Evolutionary conservation across 2,797 vertebrate genomes (phyloP).

Genomic region (Xiphophorus birchmanni): DNA sequence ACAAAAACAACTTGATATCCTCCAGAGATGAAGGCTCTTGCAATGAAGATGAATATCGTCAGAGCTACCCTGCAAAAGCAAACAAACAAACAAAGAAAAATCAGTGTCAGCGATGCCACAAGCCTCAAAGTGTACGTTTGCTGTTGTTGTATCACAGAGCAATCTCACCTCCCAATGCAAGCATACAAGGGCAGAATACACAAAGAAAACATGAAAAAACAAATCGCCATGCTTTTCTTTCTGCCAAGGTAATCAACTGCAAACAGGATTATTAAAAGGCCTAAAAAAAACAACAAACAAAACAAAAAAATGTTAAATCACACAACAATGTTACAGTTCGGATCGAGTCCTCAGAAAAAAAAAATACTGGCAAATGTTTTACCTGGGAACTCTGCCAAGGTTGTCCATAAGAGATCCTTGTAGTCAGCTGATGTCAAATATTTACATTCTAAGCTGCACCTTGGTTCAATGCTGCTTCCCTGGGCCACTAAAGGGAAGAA

Average conservation of each 20-base stretch:
- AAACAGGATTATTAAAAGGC: slow-evolving; percentile 84
- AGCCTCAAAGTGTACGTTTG: background rate
- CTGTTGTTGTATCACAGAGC: background rate
- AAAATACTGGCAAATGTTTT: slow-evolving; percentile 1
- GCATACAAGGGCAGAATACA: slow-evolving; percentile 86
- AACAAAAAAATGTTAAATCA: background rate
- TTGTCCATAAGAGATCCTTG: slow-evolving; percentile 92
- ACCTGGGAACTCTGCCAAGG: slow-evolving; percentile 94
- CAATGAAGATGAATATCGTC: slow-evolving; percentile 89
- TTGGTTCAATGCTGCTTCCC: slow-evolving; percentile 81
- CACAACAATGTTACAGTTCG: background rate
- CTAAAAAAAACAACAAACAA: slow-evolving; percentile 66
- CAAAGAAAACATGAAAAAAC: slow-evolving; percentile 86
- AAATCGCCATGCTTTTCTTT: slow-evolving; percentile 90
- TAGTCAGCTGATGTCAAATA: slow-evolving; percentile 89
- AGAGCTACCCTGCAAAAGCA: slow-evolving; percentile 71
- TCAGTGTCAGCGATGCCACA: background rate
- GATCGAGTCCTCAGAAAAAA: slow-evolving; percentile 2
- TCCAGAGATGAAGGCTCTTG: slow-evolving; percentile 90
- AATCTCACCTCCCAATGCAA: slow-evolving; percentile 87
- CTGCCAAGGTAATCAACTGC: slow-evolving; percentile 88
- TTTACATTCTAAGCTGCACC: slow-evolving; percentile 88
- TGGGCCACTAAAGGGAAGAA: slow-evolving; percentile 73
- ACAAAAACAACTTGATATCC: slow-evolving; percentile 91
- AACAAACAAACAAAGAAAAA: background rate